Evolutionary conservation across 1,140 invertebrate species (phyloP), one percentile per base, ranked within the genome.

Genomic region (Euglossa dilemma): DNA sequence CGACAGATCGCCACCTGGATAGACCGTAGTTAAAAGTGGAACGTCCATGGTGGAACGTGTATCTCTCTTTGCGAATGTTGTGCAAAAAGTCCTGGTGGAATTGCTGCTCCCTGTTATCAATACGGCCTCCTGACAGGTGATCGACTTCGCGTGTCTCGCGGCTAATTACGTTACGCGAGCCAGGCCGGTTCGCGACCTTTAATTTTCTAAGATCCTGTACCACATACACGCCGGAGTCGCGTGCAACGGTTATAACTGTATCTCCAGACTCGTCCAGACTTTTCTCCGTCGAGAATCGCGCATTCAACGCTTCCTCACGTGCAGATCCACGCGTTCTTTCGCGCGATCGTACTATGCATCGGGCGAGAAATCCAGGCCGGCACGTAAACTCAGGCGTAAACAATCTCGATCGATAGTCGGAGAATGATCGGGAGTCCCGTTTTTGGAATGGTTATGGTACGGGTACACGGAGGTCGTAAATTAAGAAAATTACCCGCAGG

Each of bases 231-330:
- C 7, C 7, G 2, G 63, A 36, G 25, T 45, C 61, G 16, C 25
- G 72, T 50, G 80, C 63, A 81, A 67, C 72, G 16, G 61, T 81
- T 80, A 47, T 66, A 81, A 81, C 79, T 81, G 79, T 81, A 81
- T 67, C 59, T 28, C 52, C 11, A 18, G 54, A 50, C 23, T 50
- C 54, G 66, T 64, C 25, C n/a, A 14, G n/a, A 12, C 18, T 57
- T 70, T 28, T 52, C 69, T 52, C 43, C 70, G 28, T 36, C 7
- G 9, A 18, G 36, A 56, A 80, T 66, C 45, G 25, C 45, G 14
- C 36, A 12, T 8, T n/a, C 18, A 12, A 56, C 3, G n/a, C 61
- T 64, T 66, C 56, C 25, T 23, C 45, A 18, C 11, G 43, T 36
- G 28, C 57, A 59, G 47, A 47, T 64, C 36, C 14, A 43, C 28